Base-by-base conservation (phyloP, 2,797 vertebrate species). In the Propithecus perrieri region DNA sequence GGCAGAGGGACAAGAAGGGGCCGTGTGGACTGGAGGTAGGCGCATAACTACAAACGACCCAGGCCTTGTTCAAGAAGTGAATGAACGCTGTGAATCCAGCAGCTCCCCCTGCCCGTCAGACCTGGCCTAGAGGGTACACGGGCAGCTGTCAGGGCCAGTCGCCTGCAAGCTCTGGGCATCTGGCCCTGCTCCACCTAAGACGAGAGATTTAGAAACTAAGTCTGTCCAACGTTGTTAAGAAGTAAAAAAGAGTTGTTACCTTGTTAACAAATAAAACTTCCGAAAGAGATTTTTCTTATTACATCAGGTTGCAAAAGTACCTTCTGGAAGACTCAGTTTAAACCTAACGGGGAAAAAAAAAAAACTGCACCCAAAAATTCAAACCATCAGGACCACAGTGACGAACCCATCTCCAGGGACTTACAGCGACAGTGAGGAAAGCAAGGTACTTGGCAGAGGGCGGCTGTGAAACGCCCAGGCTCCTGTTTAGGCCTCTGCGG, bases 111-210 rank as follows among this genome's bases (percentile, higher is more conserved):
- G 4, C 26, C 78, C 33, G 12, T 48, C 1, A 7, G 5, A 24
- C 35, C 17, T 1, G 22, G 41, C n/a, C 35, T 4, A 2, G 7
- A 5, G 0, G 3, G 24, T 38, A 9, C 1, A 30, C 5, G 3
- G n/a, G 38, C 28, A 43, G 59, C 0, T 24, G 1, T 0, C 1
- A 2, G 46, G n/a, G 41, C 22, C 81, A 26, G 59, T 63, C 4
- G 41, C 20, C 28, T 46, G 22, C 5, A 22, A 0, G 50, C 33
- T 24, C 67, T 63, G 67, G n/a, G 17, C 7, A 12, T 10, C 0
- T 0, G n/a, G 4, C 20, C 38, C 63, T 41, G 46, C 13, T 59
- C 26, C 10, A 28, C 20, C 79, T 57, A 38, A 80, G 18, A n/a
- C 0, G 17, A 85, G n/a, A 46, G 46, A 22, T 12, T 15, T 43